Evolutionary conservation across 2,888 invertebrate genomes (phyloP), one percentile per base, ranked within the genome.

Genomic region (Aquatica leii): DNA sequence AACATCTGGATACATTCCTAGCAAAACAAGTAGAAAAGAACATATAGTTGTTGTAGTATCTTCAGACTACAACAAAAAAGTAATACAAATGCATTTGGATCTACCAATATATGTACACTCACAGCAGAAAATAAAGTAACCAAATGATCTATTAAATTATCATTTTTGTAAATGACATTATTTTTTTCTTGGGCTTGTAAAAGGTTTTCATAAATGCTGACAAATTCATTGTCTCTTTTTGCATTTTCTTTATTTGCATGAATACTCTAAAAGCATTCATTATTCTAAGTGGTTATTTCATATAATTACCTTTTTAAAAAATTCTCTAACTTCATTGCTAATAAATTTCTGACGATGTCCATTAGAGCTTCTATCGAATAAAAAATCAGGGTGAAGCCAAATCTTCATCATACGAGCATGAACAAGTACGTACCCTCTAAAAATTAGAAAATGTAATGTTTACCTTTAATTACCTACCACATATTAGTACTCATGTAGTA

Each of bases 1-100:
- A 70, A 76, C 72, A 61, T 75, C 73, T n/a, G 76, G 77, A 68
- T 79, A 75, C 77, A 79, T 76, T 52, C 77, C 78, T 14, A 79
- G 73, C 34, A 75, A 73, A 1, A 77, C 24, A 11, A 73, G 53
- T 2, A 72, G 49, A 43, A 72, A 73, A n/a, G 70, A 70, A 9
- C 66, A 41, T 9, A 73, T 71, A 18, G 72, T 70, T 0, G 75
- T 69, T 18, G 75, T 61, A 0, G 79, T 74, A 61, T 79, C 78
- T 70, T 77, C 75, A 18, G 74, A 65, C 77, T 78, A 62, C 62
- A 48, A 57, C 18, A 12, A 34, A 37, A 43, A 35, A 37, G 34
- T 31, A 31, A n/a, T n/a, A n/a, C n/a, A n/a, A n/a, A n/a, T n/a
- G n/a, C n/a, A n/a, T n/a, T n/a, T n/a, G n/a, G n/a, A n/a, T n/a